These are phyloP conservation scores for Enteromius mattozi DNA, from an alignment of 2,797 vertebrate genomes.

Conservation along the genomic window DNA sequence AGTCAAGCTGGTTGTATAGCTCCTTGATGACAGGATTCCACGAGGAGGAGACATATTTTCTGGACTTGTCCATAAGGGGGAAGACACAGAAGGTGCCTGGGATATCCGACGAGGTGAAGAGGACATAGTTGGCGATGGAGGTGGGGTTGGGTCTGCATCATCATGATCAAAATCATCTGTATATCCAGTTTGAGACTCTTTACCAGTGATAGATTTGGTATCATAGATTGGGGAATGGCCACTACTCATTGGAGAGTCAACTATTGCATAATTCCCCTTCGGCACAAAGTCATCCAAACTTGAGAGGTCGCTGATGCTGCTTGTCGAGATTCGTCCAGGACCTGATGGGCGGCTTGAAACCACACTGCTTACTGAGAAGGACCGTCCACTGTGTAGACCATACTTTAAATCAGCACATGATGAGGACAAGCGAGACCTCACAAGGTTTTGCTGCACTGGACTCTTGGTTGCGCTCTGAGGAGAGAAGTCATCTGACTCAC, in stretches of 20 bases:
- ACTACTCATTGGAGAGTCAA: slow-evolving; percentile 29
- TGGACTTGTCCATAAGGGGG: slow-evolving; percentile 66
- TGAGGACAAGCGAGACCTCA: slow-evolving; percentile 54
- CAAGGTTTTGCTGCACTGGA: slow-evolving; percentile 40
- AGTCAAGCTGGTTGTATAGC: slow-evolving; percentile 71
- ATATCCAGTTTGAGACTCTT: slow-evolving; percentile 8
- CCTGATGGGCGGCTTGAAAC: slow-evolving; percentile 76
- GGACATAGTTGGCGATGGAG: slow-evolving; percentile 74
- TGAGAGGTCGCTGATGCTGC: slow-evolving; percentile 74
- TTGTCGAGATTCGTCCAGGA: slow-evolving; percentile 78
- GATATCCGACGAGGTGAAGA: slow-evolving; percentile 71
- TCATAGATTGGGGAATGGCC: slow-evolving; percentile 32
- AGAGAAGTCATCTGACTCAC: slow-evolving; percentile 65
- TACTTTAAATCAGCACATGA: slow-evolving; percentile 80
- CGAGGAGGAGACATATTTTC: slow-evolving; percentile 73
- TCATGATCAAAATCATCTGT: slow-evolving; percentile 63
- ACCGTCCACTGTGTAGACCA: slow-evolving; percentile 75
- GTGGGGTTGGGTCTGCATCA: slow-evolving; percentile 75
- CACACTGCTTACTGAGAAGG: slow-evolving; percentile 78
- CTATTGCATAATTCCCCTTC: slow-evolving; percentile 26
- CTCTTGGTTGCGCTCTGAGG: slow-evolving; percentile 43
- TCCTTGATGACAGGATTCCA: slow-evolving; percentile 69
- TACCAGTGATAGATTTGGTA: slow-evolving; percentile 10
- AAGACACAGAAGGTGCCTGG: slow-evolving; percentile 68
- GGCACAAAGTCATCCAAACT: slow-evolving; percentile 54